These are phyloP conservation scores for Drosophila kohkoa DNA, from an alignment of 1,140 invertebrate species.

Conservation along the genomic window DNA sequence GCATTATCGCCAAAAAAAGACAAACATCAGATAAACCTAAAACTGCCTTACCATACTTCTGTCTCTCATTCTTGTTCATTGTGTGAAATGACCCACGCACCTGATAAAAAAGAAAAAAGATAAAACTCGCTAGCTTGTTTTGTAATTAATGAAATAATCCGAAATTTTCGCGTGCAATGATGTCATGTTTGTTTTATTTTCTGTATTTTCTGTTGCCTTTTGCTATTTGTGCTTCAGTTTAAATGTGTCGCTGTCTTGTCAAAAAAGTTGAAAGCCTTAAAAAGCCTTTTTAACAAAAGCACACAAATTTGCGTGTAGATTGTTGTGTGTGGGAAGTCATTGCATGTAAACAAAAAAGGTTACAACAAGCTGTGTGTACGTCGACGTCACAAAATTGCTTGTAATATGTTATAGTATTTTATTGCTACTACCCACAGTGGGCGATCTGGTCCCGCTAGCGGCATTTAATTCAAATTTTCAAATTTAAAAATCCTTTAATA, in stretches of 20 bases:
- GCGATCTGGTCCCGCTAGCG: no score
- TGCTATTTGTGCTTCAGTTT: constrained; percentile 49
- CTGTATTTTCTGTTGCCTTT: constrained; percentile 9
- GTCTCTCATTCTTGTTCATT: not conserved
- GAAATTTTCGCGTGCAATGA: constrained; percentile 53
- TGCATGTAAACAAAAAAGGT: constrained; percentile 5
- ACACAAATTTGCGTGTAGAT: constrained; percentile 32
- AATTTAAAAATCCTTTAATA: no score
- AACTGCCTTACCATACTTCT: not conserved
- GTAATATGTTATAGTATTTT: not conserved
- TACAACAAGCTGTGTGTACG: not conserved
- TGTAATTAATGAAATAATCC: constrained; percentile 42
- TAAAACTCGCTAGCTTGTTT: constrained; percentile 29
- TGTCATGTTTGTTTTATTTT: constrained; percentile 51
- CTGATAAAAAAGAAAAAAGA: constrained; percentile 49
- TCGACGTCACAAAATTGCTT: not conserved
- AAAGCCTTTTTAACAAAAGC: constrained; percentile 20
- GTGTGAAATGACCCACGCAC: constrained; percentile 31
- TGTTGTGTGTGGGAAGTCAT: constrained; percentile 48
- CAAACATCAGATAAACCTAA: constrained; percentile 50
- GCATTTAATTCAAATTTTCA: no score
- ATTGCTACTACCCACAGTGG: not conserved
- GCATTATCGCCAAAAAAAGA: constrained; percentile 31
- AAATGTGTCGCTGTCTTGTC: constrained; percentile 40
- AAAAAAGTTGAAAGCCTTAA: constrained; percentile 31